A percentile compares a stretch with the other conserved stretches of the same genome.
Evolutionary conservation across 1,140 invertebrate genomes (phyloP).

Genomic region (Odontomachus brunneus): DNA sequence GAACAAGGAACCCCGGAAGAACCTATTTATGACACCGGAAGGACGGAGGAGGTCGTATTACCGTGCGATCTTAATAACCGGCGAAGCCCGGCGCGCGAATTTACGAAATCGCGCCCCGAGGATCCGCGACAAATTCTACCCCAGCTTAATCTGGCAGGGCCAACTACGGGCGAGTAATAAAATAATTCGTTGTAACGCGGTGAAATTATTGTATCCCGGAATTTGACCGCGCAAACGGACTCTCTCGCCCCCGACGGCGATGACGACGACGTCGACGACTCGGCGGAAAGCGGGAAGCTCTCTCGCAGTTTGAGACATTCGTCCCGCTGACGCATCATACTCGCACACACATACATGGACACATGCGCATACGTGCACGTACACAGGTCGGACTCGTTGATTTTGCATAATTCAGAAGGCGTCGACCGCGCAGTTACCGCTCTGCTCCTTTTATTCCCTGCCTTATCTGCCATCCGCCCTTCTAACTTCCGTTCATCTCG

Average conservation of each 20-base stretch:
- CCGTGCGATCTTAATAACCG: conserved; percentile 16
- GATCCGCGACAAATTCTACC: conserved; percentile 13
- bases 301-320: conserved; percentile 35
- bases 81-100: conserved; percentile 53
- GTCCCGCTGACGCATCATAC: conserved; percentile 48
- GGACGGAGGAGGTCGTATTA: background rate
- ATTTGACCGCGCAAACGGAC: background rate
- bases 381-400: conserved; percentile 68
- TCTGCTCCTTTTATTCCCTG: conserved; percentile 63
- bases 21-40: conserved; percentile 22
- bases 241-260: too few species aligned
- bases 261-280: background rate
- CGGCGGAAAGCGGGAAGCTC: conserved; percentile 29
- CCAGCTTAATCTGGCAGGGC: background rate
- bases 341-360: too few species aligned
- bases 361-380: too few species aligned
- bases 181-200: background rate
- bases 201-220: background rate
- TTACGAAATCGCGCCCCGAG: conserved; percentile 60
- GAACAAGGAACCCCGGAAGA: background rate
- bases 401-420: conserved; percentile 72
- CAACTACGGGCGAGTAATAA: background rate
- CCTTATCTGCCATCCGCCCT: conserved; percentile 61
- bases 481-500: conserved; percentile 66
- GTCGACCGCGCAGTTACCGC: conserved; percentile 56